Base-by-base conservation (phyloP, 2,113 vertebrate genomes). In the Ciconia stormi region DNA sequence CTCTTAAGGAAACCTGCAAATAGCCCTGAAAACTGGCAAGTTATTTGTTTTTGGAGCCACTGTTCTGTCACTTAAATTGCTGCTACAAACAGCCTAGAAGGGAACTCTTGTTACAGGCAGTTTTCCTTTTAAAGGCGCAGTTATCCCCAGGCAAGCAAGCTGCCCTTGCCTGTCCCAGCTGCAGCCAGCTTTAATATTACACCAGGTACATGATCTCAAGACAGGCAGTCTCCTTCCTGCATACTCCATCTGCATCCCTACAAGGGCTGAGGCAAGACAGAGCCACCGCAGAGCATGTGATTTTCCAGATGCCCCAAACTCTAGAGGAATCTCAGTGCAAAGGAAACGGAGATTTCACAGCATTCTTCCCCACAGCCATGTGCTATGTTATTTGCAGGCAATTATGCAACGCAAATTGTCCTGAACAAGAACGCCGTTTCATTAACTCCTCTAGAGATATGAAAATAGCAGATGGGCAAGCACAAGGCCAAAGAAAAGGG, bases 61-160 rank as follows among this genome's bases (percentile, higher is more conserved):
- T 53, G 23, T 36, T 63, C 71, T 53, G 65, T 30, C 46, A 7
- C 63, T 92, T 56, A n/a, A 93, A 84, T 61, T 74, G 82, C 82
- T 79, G 90, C 59, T 89, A 10, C 23, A 19, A 63, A 61, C 77
- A 58, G 69, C 36, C 52, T 19, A 32, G 63, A 85, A 90, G 50
- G 79, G 70, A 84, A 82, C 55, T 61, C 62, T 30, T 30, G 20
- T 26, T 3, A 11, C 5, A 42, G 66, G 79, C 74, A 44, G 25
- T 22, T 93, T 34, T 50, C 89, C 78, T 93, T 87, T 92, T 76
- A 96, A 89, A 96, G 87, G 47, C 9, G 0, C 50, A 82, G 91
- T 21, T 87, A 59, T 90, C 49, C 78, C n/a, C 56, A 61, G 61
- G 73, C 90, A 53, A 80, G 55, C 53, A 34, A 72, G 42, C 90